These are phyloP conservation scores for Oreortyx pictus DNA, from an alignment of 2,797 vertebrate species.

Conservation along the genomic window DNA sequence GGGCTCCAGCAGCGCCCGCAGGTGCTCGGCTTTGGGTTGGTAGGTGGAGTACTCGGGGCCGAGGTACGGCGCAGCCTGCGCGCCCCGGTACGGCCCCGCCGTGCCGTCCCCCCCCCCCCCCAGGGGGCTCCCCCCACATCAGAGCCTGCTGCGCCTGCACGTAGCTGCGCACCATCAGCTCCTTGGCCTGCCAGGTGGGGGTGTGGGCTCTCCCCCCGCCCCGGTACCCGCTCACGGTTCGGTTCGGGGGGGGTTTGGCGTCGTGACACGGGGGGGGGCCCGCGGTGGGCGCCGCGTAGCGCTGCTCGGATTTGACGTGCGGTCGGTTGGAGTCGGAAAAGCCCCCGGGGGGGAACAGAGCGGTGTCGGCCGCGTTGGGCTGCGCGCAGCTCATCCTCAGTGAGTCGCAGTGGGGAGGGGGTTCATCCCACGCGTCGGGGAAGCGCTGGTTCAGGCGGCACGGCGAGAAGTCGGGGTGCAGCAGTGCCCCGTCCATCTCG, in stretches of 20 bases:
- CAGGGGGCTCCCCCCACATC: slow-evolving; percentile 86
- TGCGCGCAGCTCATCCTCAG: slow-evolving; percentile 24
- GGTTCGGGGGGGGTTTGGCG: slow-evolving; percentile 1
- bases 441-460: slow-evolving; percentile 88
- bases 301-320: slow-evolving; percentile 93
- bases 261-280: slow-evolving; percentile 85
- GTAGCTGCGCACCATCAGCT: slow-evolving; percentile 94
- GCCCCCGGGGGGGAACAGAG: too few relatives aligned
- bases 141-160: slow-evolving; percentile 96
- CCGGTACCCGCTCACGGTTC: slow-evolving; percentile 64
- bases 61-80: slow-evolving; percentile 81
- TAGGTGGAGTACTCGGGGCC: slow-evolving; percentile 82
- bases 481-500: slow-evolving; percentile 80
- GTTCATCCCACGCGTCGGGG: slow-evolving; percentile 76
- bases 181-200: slow-evolving; percentile 91
- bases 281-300: slow-evolving; percentile 79
- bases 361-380: too few relatives aligned
- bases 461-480: slow-evolving; percentile 85
- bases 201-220: slow-evolving; percentile 84
- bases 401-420: not conserved
- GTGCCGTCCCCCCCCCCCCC: slow-evolving; percentile 40
- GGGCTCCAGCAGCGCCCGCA: slow-evolving; percentile 71
- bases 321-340: slow-evolving; percentile 83
- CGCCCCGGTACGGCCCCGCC: slow-evolving; percentile 76
- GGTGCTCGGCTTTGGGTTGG: slow-evolving; percentile 79